phyloP scores from a whole-genome alignment of 92 coral and sea anemone genomes.

The Virgularia gustaviana region DNA sequence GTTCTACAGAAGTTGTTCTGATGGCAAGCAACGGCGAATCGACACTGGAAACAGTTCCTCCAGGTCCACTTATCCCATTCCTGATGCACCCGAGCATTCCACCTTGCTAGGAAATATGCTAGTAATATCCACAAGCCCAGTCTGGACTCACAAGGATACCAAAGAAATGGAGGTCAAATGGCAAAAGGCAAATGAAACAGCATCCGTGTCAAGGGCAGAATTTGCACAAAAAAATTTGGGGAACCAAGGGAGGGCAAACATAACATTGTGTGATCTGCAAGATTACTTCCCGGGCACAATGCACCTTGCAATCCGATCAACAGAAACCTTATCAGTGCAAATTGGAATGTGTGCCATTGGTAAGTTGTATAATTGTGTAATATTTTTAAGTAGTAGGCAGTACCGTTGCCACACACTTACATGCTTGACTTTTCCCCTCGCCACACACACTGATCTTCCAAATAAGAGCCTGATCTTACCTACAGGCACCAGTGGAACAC shows the following conservation, averaged over 20 bases:
- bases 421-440: too few species aligned
- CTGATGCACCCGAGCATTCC: conserved; percentile 47
- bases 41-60: conserved; percentile 52
- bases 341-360: conserved; percentile 49
- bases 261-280: conserved; percentile 13
- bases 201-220: conserved; percentile 13
- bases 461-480: too few species aligned
- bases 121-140: conserved; percentile 44
- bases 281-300: conserved; percentile 34
- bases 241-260: conserved; percentile 19
- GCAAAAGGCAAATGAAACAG: neutral
- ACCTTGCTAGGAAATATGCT: conserved; percentile 54
- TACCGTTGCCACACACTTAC: too few species aligned
- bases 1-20: conserved; percentile 42
- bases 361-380: neutral
- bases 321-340: conserved; percentile 43
- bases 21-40: conserved; percentile 51
- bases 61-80: conserved; percentile 57
- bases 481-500: neutral
- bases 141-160: conserved; percentile 44
- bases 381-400: too few species aligned
- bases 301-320: conserved; percentile 41
- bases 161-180: conserved; percentile 19
- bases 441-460: too few species aligned
- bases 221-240: conserved; percentile 49